Evolutionary conservation across 2,797 vertebrate species (phyloP).

Genomic region (Acanthis flammea): DNA sequence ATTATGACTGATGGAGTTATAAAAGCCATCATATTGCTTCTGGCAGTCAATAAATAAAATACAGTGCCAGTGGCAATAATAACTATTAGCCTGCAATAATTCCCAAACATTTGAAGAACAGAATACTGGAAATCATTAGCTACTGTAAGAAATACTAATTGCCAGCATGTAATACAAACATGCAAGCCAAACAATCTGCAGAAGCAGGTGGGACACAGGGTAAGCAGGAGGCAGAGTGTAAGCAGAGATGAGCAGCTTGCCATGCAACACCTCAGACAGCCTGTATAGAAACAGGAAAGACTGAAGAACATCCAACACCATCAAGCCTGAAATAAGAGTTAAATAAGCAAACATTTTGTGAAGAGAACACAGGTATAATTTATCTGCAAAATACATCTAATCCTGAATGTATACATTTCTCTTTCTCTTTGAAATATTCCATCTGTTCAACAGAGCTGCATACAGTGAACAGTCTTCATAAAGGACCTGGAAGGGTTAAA

Average conservation of each 20-base stretch:
- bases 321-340: background rate
- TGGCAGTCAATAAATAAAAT: background rate
- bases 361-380: background rate
- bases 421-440: background rate
- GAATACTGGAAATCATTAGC: background rate
- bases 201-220: background rate
- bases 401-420: background rate
- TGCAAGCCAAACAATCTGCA: background rate
- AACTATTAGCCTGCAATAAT: background rate
- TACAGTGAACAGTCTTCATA: background rate
- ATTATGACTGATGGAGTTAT: background rate
- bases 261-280: background rate
- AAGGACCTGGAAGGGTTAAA: background rate
- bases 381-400: background rate
- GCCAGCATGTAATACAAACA: background rate
- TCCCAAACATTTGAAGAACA: background rate
- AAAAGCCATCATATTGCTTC: background rate
- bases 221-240: background rate
- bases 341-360: background rate
- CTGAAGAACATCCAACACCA: background rate
- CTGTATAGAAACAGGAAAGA: background rate
- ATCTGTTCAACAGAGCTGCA: background rate
- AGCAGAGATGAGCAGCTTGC: background rate
- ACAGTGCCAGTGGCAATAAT: background rate
- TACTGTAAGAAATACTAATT: background rate